These are phyloP conservation scores for Diarsia rubi DNA, from an alignment of 2,888 invertebrate species.

Conservation along the genomic window DNA sequence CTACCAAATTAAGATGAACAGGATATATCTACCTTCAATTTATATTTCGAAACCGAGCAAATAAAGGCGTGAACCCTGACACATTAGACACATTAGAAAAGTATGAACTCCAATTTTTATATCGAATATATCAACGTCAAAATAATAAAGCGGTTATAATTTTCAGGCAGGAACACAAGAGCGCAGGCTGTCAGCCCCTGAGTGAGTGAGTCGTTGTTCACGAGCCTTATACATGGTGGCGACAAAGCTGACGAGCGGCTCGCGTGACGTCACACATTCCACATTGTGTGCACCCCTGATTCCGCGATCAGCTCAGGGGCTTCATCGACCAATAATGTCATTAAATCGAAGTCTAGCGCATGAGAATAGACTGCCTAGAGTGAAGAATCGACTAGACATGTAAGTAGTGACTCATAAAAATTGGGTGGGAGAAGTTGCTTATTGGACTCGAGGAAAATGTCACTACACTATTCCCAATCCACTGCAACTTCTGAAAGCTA, in stretches of 20 bases:
- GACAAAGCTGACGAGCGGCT: constrained; percentile 84
- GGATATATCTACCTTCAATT: background rate
- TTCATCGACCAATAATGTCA: constrained; percentile 46
- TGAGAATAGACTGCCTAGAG: background rate
- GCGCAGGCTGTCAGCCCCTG: constrained; percentile 50
- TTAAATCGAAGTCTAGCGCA: constrained; percentile 24
- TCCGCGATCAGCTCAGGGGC: constrained; percentile 49
- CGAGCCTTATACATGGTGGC: constrained; percentile 64
- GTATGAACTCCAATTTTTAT: background rate
- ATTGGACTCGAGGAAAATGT: too few relatives aligned
- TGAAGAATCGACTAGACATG: background rate
- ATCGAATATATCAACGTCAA: constrained; percentile 17
- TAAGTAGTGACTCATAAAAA: background rate
- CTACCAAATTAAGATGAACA: background rate
- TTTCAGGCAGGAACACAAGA: constrained; percentile 38
- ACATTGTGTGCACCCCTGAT: constrained; percentile 68
- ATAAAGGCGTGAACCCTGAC: background rate
- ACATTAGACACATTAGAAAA: background rate
- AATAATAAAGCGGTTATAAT: constrained; percentile 46
- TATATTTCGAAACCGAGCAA: background rate
- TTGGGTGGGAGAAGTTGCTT: too few relatives aligned
- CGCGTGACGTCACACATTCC: constrained; percentile 84
- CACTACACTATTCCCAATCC: too few relatives aligned
- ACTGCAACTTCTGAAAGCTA: too few relatives aligned
- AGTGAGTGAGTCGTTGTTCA: constrained; percentile 63